Conservation (phyloP, 2,888 invertebrate genomes). For the Epinotia nisella region DNA sequence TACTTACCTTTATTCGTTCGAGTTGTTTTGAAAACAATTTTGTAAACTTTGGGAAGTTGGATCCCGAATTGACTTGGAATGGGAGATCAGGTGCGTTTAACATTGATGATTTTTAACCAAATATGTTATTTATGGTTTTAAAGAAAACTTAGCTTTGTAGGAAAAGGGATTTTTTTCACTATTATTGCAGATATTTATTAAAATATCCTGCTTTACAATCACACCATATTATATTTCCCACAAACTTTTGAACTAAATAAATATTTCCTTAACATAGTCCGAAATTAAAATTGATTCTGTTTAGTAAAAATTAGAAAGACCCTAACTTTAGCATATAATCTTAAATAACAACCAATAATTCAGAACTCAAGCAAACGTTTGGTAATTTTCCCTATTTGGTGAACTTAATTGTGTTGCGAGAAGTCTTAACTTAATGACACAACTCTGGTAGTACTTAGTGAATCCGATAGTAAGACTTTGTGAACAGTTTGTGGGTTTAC, state of each 20-base stretch:
- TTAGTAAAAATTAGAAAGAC: not conserved
- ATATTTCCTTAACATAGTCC: too few species aligned
- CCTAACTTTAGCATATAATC: constrained; percentile 8
- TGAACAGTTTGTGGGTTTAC: constrained; percentile 6
- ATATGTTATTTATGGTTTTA: too few species aligned
- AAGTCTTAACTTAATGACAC: constrained; percentile 65
- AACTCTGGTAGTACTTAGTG: constrained; percentile 50
- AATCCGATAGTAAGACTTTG: constrained; percentile 20
- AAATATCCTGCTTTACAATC: too few species aligned
- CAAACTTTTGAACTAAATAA: too few species aligned
- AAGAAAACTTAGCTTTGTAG: too few species aligned
- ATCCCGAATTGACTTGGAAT: not conserved
- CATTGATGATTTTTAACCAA: not conserved
- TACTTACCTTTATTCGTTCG: constrained; percentile 11
- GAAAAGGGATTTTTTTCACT: too few species aligned
- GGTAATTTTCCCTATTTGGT: constrained; percentile 50
- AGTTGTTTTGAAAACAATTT: constrained; percentile 18
- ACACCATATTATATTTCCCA: too few species aligned
- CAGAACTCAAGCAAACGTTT: constrained; percentile 41
- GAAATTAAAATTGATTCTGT: too few species aligned
- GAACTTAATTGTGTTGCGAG: constrained; percentile 61
- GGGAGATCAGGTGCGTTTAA: not conserved
- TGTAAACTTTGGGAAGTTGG: not conserved
- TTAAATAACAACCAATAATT: constrained; percentile 12
- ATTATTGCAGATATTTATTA: too few species aligned